Evolutionary conservation across 1,140 invertebrate species (phyloP).

Genomic region (Melipona quadrifasciata): DNA sequence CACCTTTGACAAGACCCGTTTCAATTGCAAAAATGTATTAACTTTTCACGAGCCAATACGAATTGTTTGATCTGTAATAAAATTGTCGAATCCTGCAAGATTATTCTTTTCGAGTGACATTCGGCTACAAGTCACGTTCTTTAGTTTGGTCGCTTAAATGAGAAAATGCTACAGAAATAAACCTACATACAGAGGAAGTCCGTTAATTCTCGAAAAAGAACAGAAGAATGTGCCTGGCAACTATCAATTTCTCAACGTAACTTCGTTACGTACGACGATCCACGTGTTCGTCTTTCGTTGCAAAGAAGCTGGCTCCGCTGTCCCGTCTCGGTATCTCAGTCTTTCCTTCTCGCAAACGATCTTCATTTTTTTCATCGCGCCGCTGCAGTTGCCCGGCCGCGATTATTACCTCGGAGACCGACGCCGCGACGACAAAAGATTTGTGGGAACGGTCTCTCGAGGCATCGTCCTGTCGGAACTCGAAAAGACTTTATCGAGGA

Average conservation of each 20-base stretch:
- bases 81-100: no score
- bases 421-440: constrained; percentile 20
- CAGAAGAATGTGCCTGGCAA: not conserved
- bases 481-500: constrained; percentile 14
- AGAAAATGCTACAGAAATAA: not conserved
- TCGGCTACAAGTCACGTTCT: no score
- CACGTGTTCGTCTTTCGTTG: not conserved
- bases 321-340: not conserved
- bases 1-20: no score
- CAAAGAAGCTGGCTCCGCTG: not conserved
- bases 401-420: constrained; percentile 36
- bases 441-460: constrained; percentile 19
- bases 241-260: not conserved
- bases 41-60: no score
- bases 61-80: no score
- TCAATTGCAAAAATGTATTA: no score
- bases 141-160: no score
- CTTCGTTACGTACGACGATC: constrained; percentile 15
- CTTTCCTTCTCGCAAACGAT: constrained; percentile 5
- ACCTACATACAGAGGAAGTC: not conserved
- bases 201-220: not conserved
- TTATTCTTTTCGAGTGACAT: no score
- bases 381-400: constrained; percentile 1
- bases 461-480: constrained; percentile 1
- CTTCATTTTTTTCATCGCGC: constrained; percentile 25